Evolutionary conservation across 2,797 vertebrate genomes (phyloP), one percentile per base, ranked within the genome.

Genomic region (Sebastes hopkinsi): DNA sequence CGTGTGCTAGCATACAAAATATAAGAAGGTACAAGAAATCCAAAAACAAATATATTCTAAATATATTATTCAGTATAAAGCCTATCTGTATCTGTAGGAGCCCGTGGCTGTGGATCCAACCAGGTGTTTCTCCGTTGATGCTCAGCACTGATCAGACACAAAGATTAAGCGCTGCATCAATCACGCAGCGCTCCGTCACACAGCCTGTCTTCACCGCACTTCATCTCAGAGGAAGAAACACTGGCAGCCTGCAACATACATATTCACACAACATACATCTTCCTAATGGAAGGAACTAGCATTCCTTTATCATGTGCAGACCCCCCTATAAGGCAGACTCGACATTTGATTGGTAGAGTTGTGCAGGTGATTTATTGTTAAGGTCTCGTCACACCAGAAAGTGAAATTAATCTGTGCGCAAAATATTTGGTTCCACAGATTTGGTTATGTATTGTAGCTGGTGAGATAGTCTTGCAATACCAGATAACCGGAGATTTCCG

Each of bases 181-280:
- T 89, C 89, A 88, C 34, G 46, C 84, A 10, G 76, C 60, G 55
- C 79, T 85, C 75, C 83, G 78, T 88, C 89, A 80, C 72, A 50
- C 74, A 14, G 46, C 18, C 52, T 5, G 76, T 67, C 80, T 66
- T 54, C 77, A 3, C 80, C 13, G 80, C 70, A 30, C 46, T 34
- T 3, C 74, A 73, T 82, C 81, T 68, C 69, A 32, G 72, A 29
- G 27, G 6, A 30, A 27, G 64, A 34, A 58, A 50, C 66, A 34
- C 42, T 11, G 34, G 50, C 56, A 59, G 66, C 32, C 66, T 20
- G 54, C 67, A 46, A 23, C 42, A 23, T 74, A 60, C 78, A 81
- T 65, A 71, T 74, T 75, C 62, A 81, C 54, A n/a, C 5, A 14
- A 55, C 71, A 80, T 76, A 3, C 64, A 34, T 86, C 86, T 73